Base-by-base conservation (phyloP, 2,888 invertebrate species). In the Netelia virgata region DNA sequence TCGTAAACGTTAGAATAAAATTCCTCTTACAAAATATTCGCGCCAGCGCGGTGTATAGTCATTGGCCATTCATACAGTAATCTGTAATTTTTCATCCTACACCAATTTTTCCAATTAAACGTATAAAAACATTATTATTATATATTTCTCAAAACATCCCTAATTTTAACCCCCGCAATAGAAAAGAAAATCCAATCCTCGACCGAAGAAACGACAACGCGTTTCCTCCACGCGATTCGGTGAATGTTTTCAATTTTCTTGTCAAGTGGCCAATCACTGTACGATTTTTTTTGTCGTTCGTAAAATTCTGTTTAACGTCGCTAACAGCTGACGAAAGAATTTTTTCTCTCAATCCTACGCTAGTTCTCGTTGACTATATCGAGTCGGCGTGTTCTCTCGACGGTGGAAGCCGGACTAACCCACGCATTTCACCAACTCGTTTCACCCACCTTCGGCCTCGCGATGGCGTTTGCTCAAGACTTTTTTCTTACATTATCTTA, bases 391-490 rank as follows among this genome's bases (percentile, higher is more conserved):
- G 28, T 70, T 77, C 64, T 79, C 73, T 73, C 50, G 76, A 55
- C 18, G 18, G 72, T 66, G 41, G 20, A 47, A 74, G 69, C 85
- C 87, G 87, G 88, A 83, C 84, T 89, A 87, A 85, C 92, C 92
- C 90, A 92, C 92, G 89, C 91, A 87, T 83, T 86, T 84, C 87
- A 87, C 90, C 89, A 91, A 92, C 93, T 88, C 89, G 91, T 91
- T 87, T 90, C 90, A 91, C 91, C 93, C 93, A 93, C 93, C 92
- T 92, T 92, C 92, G 91, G 89, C 93, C 93, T 93, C 92, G 91
- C 88, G 89, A 61, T 77, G 88, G 53, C 69, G 59, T 66, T 59
- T 70, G 64, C 79, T 79, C 43, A 16, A 79, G 43, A 72, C 41
- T 64, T 72, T 63, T 63, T 63, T 50, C n/a, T 50, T 50, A 11